Conservation (phyloP, 2,113 vertebrate genomes). For the Cheirogaleus medius region DNA sequence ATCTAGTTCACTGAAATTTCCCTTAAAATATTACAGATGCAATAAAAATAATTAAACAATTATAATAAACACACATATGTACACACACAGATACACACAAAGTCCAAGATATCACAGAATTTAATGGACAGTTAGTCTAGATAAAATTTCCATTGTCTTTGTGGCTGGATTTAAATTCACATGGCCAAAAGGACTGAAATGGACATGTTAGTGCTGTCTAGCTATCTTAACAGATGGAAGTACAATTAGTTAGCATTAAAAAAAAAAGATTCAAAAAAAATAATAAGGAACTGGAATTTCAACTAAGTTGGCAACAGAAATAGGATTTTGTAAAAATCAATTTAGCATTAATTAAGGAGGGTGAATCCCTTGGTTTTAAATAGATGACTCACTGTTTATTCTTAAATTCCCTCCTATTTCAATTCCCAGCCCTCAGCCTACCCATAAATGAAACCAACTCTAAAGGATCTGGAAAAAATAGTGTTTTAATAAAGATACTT, state of each 20-base stretch:
- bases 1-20: background rate
- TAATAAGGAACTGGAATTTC: slow-evolving; percentile 60
- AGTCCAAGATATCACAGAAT: background rate
- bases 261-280: slow-evolving; percentile 19
- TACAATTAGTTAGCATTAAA: slow-evolving; percentile 41
- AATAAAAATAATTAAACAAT: background rate
- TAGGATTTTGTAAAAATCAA: slow-evolving; percentile 68
- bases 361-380: slow-evolving; percentile 58
- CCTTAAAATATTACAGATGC: background rate
- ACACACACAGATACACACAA: background rate
- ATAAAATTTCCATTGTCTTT: background rate
- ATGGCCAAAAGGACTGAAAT: slow-evolving; percentile 5
- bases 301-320: slow-evolving; percentile 48
- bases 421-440: background rate
- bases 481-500: slow-evolving; percentile 74
- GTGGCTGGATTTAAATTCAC: background rate
- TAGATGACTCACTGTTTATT: slow-evolving; percentile 43
- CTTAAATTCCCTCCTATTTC: slow-evolving; percentile 39
- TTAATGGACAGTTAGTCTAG: background rate
- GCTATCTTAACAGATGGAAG: slow-evolving; percentile 47
- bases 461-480: slow-evolving; percentile 51
- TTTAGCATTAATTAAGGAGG: slow-evolving; percentile 62
- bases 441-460: slow-evolving; percentile 49
- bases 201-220: background rate
- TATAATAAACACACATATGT: background rate